Evolutionary conservation across 2,113 vertebrate genomes (phyloP).

Genomic region (Mobula hypostoma): DNA sequence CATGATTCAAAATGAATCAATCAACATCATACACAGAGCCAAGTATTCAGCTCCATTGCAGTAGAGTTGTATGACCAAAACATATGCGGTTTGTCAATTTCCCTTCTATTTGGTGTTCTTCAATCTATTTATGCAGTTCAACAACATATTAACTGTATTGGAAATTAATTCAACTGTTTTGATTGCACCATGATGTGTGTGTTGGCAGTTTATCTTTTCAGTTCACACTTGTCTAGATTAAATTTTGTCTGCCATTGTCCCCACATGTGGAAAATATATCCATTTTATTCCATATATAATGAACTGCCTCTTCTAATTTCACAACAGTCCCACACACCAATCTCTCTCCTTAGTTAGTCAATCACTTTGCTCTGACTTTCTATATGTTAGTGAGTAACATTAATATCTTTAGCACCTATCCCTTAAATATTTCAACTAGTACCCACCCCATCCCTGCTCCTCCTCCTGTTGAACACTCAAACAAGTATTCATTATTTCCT

Average conservation of each 20-base stretch:
- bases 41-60: no score
- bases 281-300: neutral
- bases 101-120: no score
- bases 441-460: neutral
- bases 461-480: neutral
- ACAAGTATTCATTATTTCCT: constrained; percentile 7
- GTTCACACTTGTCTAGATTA: neutral
- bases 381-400: neutral
- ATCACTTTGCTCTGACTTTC: neutral
- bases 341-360: neutral
- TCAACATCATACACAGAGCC: no score
- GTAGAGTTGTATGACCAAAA: no score
- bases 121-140: neutral
- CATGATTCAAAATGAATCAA: no score
- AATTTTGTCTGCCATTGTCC: neutral
- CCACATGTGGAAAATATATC: neutral
- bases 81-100: no score
- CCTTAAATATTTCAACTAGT: neutral
- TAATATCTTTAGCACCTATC: neutral
- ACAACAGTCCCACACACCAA: neutral
- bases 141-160: neutral
- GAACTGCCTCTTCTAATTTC: neutral
- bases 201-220: neutral
- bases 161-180: neutral
- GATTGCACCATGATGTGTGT: neutral